A percentile compares a stretch with the other conserved stretches of the same genome.
Evolutionary conservation across 2,797 vertebrate genomes (phyloP).

Genomic region (Vireo griseus): DNA sequence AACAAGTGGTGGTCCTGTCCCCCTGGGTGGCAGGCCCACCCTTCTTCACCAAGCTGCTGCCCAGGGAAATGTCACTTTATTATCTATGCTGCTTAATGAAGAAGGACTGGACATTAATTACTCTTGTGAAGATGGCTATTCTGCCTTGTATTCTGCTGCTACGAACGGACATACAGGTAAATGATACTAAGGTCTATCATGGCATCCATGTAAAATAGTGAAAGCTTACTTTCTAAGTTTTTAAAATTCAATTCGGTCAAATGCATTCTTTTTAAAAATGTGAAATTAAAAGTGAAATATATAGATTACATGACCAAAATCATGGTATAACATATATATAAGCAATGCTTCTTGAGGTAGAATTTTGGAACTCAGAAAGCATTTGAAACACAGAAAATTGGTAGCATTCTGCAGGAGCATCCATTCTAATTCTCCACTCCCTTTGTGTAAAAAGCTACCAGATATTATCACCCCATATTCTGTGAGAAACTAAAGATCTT

Average conservation of each 20-base stretch:
- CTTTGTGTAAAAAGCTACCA: neutral
- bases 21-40: slow-evolving; percentile 98
- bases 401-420: neutral
- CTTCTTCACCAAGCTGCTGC: slow-evolving; percentile 99
- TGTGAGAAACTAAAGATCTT: neutral
- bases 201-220: neutral
- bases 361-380: neutral
- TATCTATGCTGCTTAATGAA: slow-evolving; percentile 99
- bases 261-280: neutral
- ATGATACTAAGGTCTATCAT: neutral
- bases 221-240: neutral
- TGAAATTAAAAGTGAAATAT: neutral
- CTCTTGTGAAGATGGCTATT: slow-evolving; percentile 86
- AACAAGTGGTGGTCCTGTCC: slow-evolving; percentile 94
- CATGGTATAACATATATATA: neutral
- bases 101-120: slow-evolving; percentile 88
- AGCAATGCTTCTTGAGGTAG: neutral
- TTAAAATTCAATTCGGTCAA: neutral
- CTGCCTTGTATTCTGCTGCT: slow-evolving; percentile 99
- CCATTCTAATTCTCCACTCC: neutral
- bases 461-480: neutral
- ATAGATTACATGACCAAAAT: neutral
- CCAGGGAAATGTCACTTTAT: slow-evolving; percentile 99
- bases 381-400: neutral
- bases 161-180: slow-evolving; percentile 94